Base-by-base conservation (phyloP, 2,888 invertebrate species). In the Hyposoter didymator region DNA sequence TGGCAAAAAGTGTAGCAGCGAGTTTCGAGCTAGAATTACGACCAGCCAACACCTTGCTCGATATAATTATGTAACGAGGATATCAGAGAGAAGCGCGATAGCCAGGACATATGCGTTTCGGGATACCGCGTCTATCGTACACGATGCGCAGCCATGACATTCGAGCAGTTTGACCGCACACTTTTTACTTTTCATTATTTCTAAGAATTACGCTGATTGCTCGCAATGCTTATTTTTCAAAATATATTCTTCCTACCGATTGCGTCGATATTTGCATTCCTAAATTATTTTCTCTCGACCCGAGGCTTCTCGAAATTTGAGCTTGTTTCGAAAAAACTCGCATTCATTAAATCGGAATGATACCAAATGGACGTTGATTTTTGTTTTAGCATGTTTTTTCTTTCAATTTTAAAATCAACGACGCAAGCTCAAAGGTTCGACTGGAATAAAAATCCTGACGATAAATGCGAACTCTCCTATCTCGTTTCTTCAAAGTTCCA, bases 21-120 rank as follows among this genome's bases (percentile, higher is more conserved):
- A 43, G 28, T 83, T 72, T 76, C 17, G 55, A 79, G 79, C 64
- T 84, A 73, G 84, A 84, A 64, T 84, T 84, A 84, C 84, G 62
- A 28, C 55, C 52, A 43, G 39, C 74, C 28, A 76, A 66, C 80
- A 84, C 80, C 80, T 76, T 55, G 80, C 28, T 81, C 22, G 19
- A 64, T 76, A 74, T 69, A 76, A 78, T 82, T 82, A 82, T 85
- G 82, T 82, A 85, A 82, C 70, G 78, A 70, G 78, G 74, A 39
- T 84, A 76, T 73, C 35, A 76, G 22, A 45, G 52, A 39, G 82
- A 43, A 59, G 82, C 59, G 64, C 72, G 74, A 74, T 67, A 78
- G 47, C 35, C 22, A 43, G 22, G 59, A 45, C 39, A 52, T 35
- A 55, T 66, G 72, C 17, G 39, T 73, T 83, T 43, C n/a, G 55